phyloP scores from a whole-genome alignment of 2,113 vertebrate genomes.

The Hippolais icterina region DNA sequence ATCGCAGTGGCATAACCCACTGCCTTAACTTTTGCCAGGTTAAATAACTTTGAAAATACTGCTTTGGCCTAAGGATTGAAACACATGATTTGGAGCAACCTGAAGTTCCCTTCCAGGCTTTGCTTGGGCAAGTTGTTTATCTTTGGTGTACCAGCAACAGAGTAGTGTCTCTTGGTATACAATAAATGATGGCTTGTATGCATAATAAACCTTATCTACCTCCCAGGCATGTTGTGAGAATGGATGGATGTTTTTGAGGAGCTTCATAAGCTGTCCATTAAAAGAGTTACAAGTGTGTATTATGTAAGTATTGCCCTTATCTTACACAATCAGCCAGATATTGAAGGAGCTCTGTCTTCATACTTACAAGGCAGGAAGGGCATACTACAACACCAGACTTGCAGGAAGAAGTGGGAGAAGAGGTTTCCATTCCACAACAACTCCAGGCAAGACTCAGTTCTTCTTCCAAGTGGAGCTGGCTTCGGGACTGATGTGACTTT shows the following conservation, averaged over 20 bases:
- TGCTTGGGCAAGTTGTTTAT: slow-evolving; percentile 30
- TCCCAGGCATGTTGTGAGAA: slow-evolving; percentile 9
- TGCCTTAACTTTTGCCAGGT: slow-evolving; percentile 11
- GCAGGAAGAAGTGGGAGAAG: background rate
- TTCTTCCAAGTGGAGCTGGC: background rate
- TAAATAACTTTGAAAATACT: background rate
- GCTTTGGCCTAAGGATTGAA: background rate
- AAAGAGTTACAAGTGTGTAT: background rate
- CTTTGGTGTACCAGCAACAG: background rate
- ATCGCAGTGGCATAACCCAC: background rate
- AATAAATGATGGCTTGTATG: background rate
- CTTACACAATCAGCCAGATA: background rate
- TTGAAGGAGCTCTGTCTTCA: background rate
- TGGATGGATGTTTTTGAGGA: slow-evolving; percentile 14
- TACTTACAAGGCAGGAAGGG: background rate
- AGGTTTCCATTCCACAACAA: background rate
- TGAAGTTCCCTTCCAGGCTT: background rate
- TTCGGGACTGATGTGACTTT: background rate
- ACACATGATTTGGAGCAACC: background rate
- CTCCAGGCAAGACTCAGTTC: background rate
- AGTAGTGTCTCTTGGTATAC: background rate
- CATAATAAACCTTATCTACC: slow-evolving; percentile 13
- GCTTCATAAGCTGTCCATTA: slow-evolving; percentile 12
- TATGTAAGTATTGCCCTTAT: slow-evolving; percentile 30
- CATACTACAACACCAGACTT: background rate